These are phyloP conservation scores for Brachycybe producta DNA, from an alignment of 2,888 invertebrate genomes.

Conservation along the genomic window DNA sequence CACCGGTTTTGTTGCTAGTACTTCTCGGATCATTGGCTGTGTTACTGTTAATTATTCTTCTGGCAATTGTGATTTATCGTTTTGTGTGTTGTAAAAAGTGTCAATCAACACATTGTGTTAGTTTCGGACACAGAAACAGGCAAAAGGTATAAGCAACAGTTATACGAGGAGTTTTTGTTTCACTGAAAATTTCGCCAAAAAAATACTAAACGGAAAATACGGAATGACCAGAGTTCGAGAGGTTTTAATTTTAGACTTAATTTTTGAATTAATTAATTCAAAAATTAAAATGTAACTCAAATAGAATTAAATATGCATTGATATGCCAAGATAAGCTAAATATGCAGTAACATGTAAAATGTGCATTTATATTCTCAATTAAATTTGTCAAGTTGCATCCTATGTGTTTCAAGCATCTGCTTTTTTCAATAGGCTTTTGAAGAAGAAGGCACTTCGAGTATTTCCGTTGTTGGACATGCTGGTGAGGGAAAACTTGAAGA, in stretches of 20 bases:
- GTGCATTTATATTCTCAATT: no score
- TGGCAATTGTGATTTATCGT: constrained; percentile 2
- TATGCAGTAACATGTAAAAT: no score
- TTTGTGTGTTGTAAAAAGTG: constrained; percentile 2
- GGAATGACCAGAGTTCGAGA: no score
- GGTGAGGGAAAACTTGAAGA: background rate
- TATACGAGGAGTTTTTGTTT: background rate
- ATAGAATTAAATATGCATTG: no score
- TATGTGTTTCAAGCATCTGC: background rate
- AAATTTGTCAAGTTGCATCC: no score
- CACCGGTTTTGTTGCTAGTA: background rate
- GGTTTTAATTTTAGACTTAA: no score
- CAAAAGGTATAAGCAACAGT: background rate
- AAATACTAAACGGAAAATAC: no score
- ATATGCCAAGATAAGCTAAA: no score
- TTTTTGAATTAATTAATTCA: no score
- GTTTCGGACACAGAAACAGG: background rate
- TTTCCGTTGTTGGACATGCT: background rate
- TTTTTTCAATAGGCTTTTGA: constrained; percentile 4
- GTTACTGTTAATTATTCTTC: constrained; percentile 4
- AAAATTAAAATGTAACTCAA: no score
- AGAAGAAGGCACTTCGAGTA: constrained; percentile 7
- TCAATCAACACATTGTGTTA: background rate
- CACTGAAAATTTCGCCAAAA: background rate
- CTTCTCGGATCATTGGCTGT: constrained; percentile 8